Evolutionary conservation across 2,888 invertebrate species (phyloP).

Genomic region (Hirtodrosophila duncani): DNA sequence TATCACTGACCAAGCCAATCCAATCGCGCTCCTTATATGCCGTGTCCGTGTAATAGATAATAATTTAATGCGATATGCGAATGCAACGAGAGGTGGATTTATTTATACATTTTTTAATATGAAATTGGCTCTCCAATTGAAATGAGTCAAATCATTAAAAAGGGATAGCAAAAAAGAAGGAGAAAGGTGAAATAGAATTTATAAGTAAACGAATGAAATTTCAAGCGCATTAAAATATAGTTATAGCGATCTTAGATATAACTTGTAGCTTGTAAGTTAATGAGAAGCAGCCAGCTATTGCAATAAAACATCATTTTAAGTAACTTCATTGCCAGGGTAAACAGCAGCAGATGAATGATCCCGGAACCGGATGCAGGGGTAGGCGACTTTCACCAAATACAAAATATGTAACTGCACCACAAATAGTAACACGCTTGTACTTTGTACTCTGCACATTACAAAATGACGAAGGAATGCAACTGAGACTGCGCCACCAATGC

Average conservation of each 20-base stretch:
- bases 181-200: conserved; percentile 69
- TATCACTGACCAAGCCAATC: too few species aligned
- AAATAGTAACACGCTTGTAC: too few species aligned
- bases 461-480: too few species aligned
- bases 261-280: conserved; percentile 26
- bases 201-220: conserved; percentile 54
- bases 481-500: too few species aligned
- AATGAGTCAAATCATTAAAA: conserved; percentile 15
- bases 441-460: too few species aligned
- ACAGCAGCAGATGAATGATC: too few species aligned
- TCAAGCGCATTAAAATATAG: conserved; percentile 52
- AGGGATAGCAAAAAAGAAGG: conserved; percentile 51
- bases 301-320: conserved; percentile 9
- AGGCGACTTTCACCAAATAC: too few species aligned
- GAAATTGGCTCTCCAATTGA: conserved; percentile 10
- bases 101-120: conserved; percentile 16
- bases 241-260: conserved; percentile 43
- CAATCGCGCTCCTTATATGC: too few species aligned
- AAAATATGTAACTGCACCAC: too few species aligned
- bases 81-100: neutral
- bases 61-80: conserved; percentile 22
- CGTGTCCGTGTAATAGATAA: conserved; percentile 19
- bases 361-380: too few species aligned
- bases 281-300: conserved; percentile 4
- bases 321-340: conserved; percentile 15